phyloP scores from a whole-genome alignment of 2,888 invertebrate genomes.

The Drosophila paracracens region DNA sequence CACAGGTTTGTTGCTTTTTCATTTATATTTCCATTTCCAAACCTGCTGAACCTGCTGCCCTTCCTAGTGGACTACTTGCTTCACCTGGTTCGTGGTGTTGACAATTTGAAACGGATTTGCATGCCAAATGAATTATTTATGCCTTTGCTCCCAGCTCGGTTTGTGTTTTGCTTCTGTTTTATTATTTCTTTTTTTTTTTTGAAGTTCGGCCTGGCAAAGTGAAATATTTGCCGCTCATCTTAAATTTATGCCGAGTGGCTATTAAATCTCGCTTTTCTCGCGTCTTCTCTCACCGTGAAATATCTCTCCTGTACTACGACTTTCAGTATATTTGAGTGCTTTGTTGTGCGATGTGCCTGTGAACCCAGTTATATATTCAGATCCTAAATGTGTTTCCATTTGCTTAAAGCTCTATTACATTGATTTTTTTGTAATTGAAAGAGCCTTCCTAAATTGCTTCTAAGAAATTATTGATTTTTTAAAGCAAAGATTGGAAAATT shows the following conservation, averaged over 20 bases:
- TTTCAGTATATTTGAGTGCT: constrained; percentile 1
- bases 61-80: constrained; percentile 6
- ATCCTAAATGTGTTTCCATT: background rate
- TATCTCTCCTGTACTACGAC: constrained; percentile 20
- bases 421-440: background rate
- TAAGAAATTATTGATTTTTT: background rate
- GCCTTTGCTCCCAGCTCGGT: constrained; percentile 39
- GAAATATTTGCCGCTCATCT: constrained; percentile 74
- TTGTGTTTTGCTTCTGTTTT: constrained; percentile 40
- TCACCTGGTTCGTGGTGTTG: constrained; percentile 65
- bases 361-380: background rate
- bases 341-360: constrained; percentile 1
- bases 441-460: background rate
- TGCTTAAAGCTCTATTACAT: background rate
- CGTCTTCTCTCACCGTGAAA: constrained; percentile 42
- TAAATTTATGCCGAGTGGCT: constrained; percentile 81
- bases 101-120: constrained; percentile 80
- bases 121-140: constrained; percentile 82
- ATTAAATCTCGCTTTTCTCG: constrained; percentile 70
- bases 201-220: constrained; percentile 44
- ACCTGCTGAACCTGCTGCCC: constrained; percentile 6
- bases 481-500: background rate
- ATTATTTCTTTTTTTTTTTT: constrained; percentile 24
- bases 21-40: constrained; percentile 42
- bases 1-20: constrained; percentile 61